Base-by-base conservation (phyloP, 2,888 invertebrate species). In the Drosophila recens region DNA sequence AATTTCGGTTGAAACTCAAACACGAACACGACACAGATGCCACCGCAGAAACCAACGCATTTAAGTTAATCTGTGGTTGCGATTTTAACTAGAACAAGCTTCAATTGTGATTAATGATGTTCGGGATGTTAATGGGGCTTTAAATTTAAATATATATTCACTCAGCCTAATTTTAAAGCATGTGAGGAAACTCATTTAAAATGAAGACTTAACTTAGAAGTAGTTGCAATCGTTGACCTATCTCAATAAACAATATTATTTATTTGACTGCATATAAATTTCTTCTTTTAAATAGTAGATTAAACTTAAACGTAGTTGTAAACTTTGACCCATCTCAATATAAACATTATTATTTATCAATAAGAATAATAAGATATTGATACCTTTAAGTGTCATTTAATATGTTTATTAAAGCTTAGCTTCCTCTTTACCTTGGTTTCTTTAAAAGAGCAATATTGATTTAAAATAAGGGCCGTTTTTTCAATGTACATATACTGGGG, bases 1-100 rank as follows among this genome's bases (percentile, higher is more conserved):
- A 52, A 77, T 70, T 70, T 63, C 54, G 40, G 30, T 27, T 43
- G 33, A 67, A 76, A 54, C 36, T 62, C 67, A 13, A 45, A 4
- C 4, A 2, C 40, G 23, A 45, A 4, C 4, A 2, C 40, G 3
- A 34, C 9, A 27, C 34, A 45, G 15, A 3, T 13, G 56, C 34
- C 33, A 45, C 45, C 45, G 34, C 34, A 38, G 53, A 4, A 38
- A 38, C n/a, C 38, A 43, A 15, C 15, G 13, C 33, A 11, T 13
- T 34, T 27, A 23, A 61, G 57, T 38, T 48, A 46, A 58, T 48
- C 46, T 49, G 30, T 10, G 49, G 2, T 11, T 11, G 27, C 17
- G 38, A 40, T 33, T 40, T 40, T 49, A 59, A 49, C 17, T 59
- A 20, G 48, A 40, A 49, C 30, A 59, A 40, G 49, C 17, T 17